phyloP scores from a whole-genome alignment of 2,888 invertebrate genomes.

The Philhelius pedissequus region DNA sequence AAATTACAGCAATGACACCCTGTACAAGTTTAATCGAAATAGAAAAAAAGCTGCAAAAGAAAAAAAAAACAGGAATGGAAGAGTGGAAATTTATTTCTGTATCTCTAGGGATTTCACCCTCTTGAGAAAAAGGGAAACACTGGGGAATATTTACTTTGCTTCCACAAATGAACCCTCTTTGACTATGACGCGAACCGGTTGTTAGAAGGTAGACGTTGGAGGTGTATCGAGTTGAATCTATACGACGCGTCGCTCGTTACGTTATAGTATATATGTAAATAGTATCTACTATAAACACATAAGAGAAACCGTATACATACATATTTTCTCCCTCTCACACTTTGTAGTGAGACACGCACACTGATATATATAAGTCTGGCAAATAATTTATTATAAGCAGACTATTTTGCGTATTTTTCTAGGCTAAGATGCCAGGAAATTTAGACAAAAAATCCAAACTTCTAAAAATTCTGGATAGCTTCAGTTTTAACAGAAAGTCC shows the following conservation, averaged over 20 bases:
- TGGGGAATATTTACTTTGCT: slow-evolving; percentile 70
- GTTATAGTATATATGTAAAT: too few species aligned
- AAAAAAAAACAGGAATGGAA: slow-evolving; percentile 44
- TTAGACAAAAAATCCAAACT: too few species aligned
- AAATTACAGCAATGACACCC: background rate
- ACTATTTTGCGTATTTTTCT: background rate
- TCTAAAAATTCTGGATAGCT: too few species aligned
- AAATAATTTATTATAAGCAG: background rate
- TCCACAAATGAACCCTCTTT: slow-evolving; percentile 59
- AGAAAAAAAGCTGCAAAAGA: background rate
- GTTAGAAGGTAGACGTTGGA: background rate
- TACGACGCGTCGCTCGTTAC: too few species aligned
- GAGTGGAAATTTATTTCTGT: slow-evolving; percentile 65
- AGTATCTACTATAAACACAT: background rate
- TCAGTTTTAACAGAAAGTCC: too few species aligned
- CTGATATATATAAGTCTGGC: background rate
- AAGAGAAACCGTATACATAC: background rate
- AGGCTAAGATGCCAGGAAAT: too few species aligned
- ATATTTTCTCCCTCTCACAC: background rate
- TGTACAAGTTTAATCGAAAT: background rate
- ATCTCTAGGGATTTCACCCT: slow-evolving; percentile 72
- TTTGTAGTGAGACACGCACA: background rate
- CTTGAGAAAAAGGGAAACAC: slow-evolving; percentile 71
- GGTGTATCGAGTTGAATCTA: background rate
- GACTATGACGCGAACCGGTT: background rate